These are phyloP conservation scores for Nasonia longicornis DNA, from an alignment of 1,140 invertebrate species.

Conservation along the genomic window DNA sequence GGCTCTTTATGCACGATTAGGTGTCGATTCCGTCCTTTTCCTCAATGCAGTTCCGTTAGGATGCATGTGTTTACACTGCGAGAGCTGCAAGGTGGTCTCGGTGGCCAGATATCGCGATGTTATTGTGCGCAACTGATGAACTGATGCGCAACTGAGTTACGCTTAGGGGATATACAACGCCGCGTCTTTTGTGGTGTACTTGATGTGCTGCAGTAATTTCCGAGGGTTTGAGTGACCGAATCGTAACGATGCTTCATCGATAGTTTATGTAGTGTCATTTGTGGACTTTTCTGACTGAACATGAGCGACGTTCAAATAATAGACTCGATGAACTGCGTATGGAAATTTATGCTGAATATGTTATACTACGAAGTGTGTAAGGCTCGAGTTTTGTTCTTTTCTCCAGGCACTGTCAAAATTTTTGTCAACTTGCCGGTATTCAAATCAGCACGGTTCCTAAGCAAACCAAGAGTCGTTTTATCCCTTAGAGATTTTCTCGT, in stretches of 20 bases:
- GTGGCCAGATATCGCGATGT: neutral
- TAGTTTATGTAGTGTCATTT: too few species aligned
- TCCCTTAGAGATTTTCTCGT: neutral
- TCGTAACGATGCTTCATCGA: too few species aligned
- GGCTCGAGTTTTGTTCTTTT: neutral
- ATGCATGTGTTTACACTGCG: neutral
- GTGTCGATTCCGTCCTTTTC: conserved; percentile 31
- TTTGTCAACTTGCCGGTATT: neutral
- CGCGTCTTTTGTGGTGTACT: neutral
- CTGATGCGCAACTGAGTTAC: conserved; percentile 18
- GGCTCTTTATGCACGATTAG: conserved; percentile 40
- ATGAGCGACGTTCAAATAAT: too few species aligned
- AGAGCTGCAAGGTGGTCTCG: neutral
- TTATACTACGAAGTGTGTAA: neutral
- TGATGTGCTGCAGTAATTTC: too few species aligned
- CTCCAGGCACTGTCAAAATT: neutral
- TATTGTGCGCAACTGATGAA: conserved; percentile 20
- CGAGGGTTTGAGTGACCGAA: too few species aligned
- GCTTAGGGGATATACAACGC: neutral
- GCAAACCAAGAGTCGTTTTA: neutral
- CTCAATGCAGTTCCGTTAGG: neutral
- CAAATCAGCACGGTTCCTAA: neutral
- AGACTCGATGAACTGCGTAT: neutral
- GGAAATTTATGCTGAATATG: neutral
- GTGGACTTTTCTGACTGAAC: too few species aligned